Conservation (phyloP, 2,797 vertebrate genomes). For the Gymnodraco acuticeps region DNA sequence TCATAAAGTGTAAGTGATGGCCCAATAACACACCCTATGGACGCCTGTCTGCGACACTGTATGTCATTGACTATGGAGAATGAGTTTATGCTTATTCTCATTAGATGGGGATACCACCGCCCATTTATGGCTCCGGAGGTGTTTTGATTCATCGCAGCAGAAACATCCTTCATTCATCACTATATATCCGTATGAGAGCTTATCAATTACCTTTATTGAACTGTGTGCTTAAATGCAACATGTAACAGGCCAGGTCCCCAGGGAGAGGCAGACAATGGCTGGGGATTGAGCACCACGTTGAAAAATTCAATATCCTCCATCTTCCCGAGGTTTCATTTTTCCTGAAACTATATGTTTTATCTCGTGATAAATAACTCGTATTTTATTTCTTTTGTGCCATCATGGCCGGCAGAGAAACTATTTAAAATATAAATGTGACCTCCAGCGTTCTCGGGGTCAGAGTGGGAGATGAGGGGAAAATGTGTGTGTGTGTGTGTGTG, state of each 20-base stretch:
- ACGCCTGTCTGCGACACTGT: conserved; percentile 33
- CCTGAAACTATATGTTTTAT: conserved; percentile 69
- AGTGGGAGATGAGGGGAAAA: conserved; percentile 40
- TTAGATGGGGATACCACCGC: conserved; percentile 51
- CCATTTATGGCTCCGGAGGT: conserved; percentile 53
- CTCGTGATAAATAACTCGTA: conserved; percentile 70
- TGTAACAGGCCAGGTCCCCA: conserved; percentile 50
- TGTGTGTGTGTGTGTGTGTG: not conserved
- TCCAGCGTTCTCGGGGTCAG: conserved; percentile 53
- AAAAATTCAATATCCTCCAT: conserved; percentile 69
- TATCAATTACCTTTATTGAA: conserved; percentile 82
- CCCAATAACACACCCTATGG: conserved; percentile 66
- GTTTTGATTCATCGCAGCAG: conserved; percentile 62
- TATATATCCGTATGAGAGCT: conserved; percentile 75
- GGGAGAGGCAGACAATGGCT: conserved; percentile 53
- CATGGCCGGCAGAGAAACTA: conserved; percentile 42
- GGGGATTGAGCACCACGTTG: conserved; percentile 48
- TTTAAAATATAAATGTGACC: conserved; percentile 70
- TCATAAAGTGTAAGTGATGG: conserved; percentile 82
- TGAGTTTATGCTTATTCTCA: conserved; percentile 74
- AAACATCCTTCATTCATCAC: conserved; percentile 75
- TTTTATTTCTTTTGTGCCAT: conserved; percentile 67
- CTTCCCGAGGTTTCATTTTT: conserved; percentile 71
- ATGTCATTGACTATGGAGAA: conserved; percentile 57
- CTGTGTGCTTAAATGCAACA: conserved; percentile 69